A percentile compares a stretch with the other conserved stretches of the same genome.
Conservation (phyloP, 2,113 vertebrate species). For the Synchiropus splendidus region DNA sequence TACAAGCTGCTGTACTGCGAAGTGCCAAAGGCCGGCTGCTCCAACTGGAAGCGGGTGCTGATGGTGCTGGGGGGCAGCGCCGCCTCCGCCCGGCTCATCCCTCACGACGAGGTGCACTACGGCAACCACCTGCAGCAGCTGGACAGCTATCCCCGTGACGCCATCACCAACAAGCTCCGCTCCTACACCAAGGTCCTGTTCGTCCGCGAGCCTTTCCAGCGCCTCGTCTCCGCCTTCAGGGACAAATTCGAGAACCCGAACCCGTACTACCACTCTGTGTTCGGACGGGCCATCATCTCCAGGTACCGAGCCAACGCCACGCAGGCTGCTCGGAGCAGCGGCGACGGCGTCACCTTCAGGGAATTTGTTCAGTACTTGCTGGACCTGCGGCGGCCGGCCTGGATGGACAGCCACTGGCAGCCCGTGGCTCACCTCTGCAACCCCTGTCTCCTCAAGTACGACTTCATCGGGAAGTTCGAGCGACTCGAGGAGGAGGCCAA, state of each 20-base stretch:
- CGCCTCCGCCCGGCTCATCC: slow-evolving; percentile 69
- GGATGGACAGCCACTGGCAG: slow-evolving; percentile 98
- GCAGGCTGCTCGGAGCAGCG: slow-evolving; percentile 75
- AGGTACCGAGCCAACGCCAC: slow-evolving; percentile 85
- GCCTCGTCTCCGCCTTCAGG: slow-evolving; percentile 88
- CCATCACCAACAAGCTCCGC: slow-evolving; percentile 76
- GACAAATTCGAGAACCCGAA: slow-evolving; percentile 97
- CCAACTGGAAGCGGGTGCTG: slow-evolving; percentile 95
- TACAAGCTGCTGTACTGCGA: slow-evolving; percentile 89
- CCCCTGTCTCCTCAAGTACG: slow-evolving; percentile 87
- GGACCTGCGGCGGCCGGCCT: slow-evolving; percentile 84
- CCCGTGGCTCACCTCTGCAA: slow-evolving; percentile 84
- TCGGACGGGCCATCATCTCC: slow-evolving; percentile 88
- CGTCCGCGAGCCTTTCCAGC: slow-evolving; percentile 85
- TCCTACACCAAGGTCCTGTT: slow-evolving; percentile 95
- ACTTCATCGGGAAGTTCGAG: slow-evolving; percentile 96
- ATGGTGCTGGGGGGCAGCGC: slow-evolving; percentile 86
- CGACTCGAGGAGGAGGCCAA: slow-evolving; percentile 89
- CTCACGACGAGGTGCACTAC: slow-evolving; percentile 81
- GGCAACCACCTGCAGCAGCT: slow-evolving; percentile 75
- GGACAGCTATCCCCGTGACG: slow-evolving; percentile 76
- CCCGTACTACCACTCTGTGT: slow-evolving; percentile 86
- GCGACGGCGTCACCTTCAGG: slow-evolving; percentile 82
- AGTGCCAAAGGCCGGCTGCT: slow-evolving; percentile 94
- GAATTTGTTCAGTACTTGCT: slow-evolving; percentile 91